A percentile compares a stretch with the other conserved stretches of the same genome.
These are phyloP conservation scores for Diorhabda sublineata DNA, from an alignment of 1,140 invertebrate genomes.

Conservation along the genomic window DNA sequence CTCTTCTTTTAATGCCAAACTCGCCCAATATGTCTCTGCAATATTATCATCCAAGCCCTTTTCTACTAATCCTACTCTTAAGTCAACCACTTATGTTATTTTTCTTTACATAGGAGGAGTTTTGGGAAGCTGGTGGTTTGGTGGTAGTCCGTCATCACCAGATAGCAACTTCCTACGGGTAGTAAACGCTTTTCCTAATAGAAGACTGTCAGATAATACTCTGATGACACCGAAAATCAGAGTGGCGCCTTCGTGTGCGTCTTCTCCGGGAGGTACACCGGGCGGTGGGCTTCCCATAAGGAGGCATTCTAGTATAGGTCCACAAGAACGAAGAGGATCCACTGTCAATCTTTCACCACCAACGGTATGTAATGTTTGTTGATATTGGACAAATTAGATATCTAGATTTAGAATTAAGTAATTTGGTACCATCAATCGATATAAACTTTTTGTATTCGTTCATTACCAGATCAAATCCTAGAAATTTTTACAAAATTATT, in stretches of 20 bases:
- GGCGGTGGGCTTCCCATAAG: constrained; percentile 74
- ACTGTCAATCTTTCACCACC: constrained; percentile 82
- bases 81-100: neutral
- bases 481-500: too few species aligned
- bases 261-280: constrained; percentile 78
- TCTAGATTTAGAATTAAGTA: too few species aligned
- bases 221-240: constrained; percentile 85
- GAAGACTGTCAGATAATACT: constrained; percentile 86
- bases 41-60: too few species aligned
- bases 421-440: too few species aligned
- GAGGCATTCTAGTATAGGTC: constrained; percentile 83
- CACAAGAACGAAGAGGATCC: constrained; percentile 78
- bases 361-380: constrained; percentile 57
- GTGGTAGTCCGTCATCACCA: constrained; percentile 67
- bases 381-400: too few species aligned
- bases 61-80: too few species aligned
- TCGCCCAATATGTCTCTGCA: too few species aligned
- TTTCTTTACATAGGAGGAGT: constrained; percentile 50
- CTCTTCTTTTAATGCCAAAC: too few species aligned
- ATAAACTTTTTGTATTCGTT: too few species aligned
- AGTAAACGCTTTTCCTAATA: constrained; percentile 72
- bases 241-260: constrained; percentile 78
- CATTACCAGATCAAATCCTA: too few species aligned
- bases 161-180: constrained; percentile 86
- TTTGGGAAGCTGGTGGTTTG: constrained; percentile 70